Evolutionary conservation across 2,113 vertebrate genomes (phyloP), one percentile per base, ranked within the genome.

Genomic region (Lichenostomus cassidix): DNA sequence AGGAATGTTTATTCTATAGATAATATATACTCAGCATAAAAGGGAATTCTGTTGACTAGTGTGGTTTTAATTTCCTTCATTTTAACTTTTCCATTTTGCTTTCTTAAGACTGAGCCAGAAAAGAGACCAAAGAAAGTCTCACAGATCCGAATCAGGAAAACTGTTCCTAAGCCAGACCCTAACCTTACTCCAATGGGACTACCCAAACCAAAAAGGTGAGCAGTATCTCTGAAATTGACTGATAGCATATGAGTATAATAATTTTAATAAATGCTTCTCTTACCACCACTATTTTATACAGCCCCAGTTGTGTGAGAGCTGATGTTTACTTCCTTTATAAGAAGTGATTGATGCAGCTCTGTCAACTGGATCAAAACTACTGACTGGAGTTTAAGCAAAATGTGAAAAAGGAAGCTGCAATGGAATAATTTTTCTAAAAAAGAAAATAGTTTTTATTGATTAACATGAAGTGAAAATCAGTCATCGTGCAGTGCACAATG

Each of bases 171-270:
- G 69, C 98, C 98, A 15, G 99, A 99, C 74, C 98, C 98, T 33
- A 99, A 97, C 63, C 98, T 99, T 74, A 99, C 99, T 39, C 99
- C 99, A 7, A 99, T 99, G 99, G 99, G 99, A 58, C 97, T 99
- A 18, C 99, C 99, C 80, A 99, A 98, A 97, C 98, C 98, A 94
- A 99, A 99, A 98, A 99, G 99, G 99, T 99, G 78, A 97, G 97
- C 53, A 21, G n/a, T 37, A 22, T n/a, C 46, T 94, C 62, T 89
- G n/a, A 25, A 63, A 53, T 24, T 82, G 60, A 39, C 29, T 77
- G 19, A 19, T 2, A 29, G 37, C 64, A 39, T n/a, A 49, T 19
- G 47, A 41, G 13, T 78, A 15, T 52, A 31, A 60, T 53, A 4
- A 49, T 74, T 92, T 86, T 62, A 55, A 5, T 73, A 69, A 85